Conservation (phyloP, 2,888 invertebrate species). For the Chirona hameri region DNA sequence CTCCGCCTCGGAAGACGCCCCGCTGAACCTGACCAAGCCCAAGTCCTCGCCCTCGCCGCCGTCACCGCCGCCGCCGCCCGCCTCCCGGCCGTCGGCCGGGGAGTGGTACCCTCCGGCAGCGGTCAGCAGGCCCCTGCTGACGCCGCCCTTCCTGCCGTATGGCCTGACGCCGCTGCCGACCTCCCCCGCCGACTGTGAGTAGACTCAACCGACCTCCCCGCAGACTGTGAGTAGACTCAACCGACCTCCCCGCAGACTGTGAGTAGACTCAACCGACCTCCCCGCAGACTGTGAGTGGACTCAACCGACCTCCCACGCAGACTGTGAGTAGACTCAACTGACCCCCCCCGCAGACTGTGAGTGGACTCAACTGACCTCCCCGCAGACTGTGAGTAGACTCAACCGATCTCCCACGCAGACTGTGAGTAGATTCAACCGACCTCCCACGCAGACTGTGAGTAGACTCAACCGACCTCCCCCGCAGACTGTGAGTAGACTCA, state of each 20-base stretch:
- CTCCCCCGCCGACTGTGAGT: not conserved
- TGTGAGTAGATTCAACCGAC: not conserved
- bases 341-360: too few species aligned
- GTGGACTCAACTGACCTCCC: too few species aligned
- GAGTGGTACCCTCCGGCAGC: not conserved
- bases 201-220: not conserved
- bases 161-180: not conserved
- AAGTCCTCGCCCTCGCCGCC: not conserved
- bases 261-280: not conserved
- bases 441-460: too few species aligned
- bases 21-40: slow-evolving; percentile 1
- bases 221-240: not conserved
- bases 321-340: too few species aligned
- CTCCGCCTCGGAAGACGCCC: not conserved
- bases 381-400: not conserved
- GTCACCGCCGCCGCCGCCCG: not conserved
- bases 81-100: not conserved
- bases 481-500: too few species aligned
- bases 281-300: too few species aligned
- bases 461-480: too few species aligned
- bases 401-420: not conserved
- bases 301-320: too few species aligned
- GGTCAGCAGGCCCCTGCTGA: not conserved
- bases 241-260: not conserved
- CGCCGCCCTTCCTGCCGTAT: not conserved